Evolutionary conservation across 2,888 invertebrate genomes (phyloP).

Genomic region (Omphaloscelis lunosa): DNA sequence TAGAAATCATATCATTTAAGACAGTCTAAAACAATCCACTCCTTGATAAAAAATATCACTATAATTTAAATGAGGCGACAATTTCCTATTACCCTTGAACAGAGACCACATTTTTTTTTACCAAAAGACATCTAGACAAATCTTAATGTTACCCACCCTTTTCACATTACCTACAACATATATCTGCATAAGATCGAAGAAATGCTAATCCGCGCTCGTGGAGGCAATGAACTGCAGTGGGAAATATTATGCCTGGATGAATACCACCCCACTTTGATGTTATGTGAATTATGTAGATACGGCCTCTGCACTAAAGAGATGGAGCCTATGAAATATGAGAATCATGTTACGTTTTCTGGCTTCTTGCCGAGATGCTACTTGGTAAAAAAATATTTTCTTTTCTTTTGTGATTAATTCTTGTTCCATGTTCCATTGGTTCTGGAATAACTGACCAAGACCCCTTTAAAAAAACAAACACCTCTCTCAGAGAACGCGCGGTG

Average conservation of each 20-base stretch:
- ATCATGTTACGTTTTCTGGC: slow-evolving; percentile 43
- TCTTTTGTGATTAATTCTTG: background rate
- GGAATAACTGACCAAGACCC: background rate
- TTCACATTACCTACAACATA: slow-evolving; percentile 26
- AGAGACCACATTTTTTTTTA: background rate
- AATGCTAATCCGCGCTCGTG: slow-evolving; percentile 58
- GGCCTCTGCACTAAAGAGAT: slow-evolving; percentile 39
- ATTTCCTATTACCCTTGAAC: background rate
- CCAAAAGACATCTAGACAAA: background rate
- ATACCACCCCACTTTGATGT: slow-evolving; percentile 61
- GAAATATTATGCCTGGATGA: slow-evolving; percentile 56
- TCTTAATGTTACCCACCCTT: background rate
- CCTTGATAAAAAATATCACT: background rate
- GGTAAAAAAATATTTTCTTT: slow-evolving; percentile 8
- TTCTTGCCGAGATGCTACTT: slow-evolving; percentile 10
- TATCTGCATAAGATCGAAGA: slow-evolving; percentile 60
- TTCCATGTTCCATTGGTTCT: background rate
- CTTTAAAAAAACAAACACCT: background rate
- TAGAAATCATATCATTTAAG: background rate
- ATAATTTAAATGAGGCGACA: too few relatives aligned
- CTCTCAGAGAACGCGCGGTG: background rate
- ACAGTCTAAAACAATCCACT: background rate
- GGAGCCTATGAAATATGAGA: slow-evolving; percentile 31
- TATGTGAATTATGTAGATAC: slow-evolving; percentile 57
- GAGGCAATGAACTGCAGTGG: slow-evolving; percentile 62